phyloP scores from a whole-genome alignment of 2,113 vertebrate genomes.

The Aramus guarauna region DNA sequence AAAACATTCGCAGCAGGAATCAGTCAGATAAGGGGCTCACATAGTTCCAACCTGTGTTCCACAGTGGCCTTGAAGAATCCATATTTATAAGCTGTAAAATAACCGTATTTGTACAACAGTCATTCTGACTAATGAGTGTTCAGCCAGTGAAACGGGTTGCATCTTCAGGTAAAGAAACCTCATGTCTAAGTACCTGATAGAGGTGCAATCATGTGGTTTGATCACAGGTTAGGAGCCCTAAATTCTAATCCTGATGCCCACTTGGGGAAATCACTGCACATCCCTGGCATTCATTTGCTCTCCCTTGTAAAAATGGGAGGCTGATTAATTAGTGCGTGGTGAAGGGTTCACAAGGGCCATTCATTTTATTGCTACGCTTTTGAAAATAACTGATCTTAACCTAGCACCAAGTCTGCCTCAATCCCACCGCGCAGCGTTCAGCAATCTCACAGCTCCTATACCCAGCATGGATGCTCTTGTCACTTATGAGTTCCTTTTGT shows the following conservation, averaged over 20 bases:
- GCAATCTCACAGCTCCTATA: not conserved
- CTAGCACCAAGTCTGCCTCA: not conserved
- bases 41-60: not conserved
- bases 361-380: not conserved
- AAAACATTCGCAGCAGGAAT: not conserved
- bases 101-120: not conserved
- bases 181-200: not conserved
- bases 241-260: not conserved
- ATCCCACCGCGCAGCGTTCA: accelerated
- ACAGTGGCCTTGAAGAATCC: not conserved
- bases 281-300: not conserved
- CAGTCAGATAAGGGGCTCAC: not conserved
- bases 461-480: not conserved
- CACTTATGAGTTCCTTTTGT: not conserved
- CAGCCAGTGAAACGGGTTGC: not conserved
- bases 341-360: not conserved
- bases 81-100: not conserved
- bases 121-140: not conserved
- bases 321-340: not conserved
- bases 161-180: not conserved
- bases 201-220: not conserved
- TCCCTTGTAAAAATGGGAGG: not conserved
- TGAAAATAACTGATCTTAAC: not conserved
- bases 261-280: not conserved
- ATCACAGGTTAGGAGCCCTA: not conserved